Evolutionary conservation across 2,113 vertebrate species (phyloP).

Genomic region (Pogona vitticeps): DNA sequence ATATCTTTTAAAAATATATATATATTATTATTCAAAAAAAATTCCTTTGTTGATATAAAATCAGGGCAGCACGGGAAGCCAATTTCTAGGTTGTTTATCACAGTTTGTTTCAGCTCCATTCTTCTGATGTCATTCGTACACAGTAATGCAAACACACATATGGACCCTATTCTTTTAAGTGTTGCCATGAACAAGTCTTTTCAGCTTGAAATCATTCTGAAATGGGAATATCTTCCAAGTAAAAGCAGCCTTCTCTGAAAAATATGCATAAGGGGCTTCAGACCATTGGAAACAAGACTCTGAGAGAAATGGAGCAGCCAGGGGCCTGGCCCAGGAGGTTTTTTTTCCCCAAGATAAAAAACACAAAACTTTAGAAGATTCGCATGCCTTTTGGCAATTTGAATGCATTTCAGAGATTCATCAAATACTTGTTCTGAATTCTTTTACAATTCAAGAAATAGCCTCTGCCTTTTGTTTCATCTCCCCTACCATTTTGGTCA

Average conservation of each 20-base stretch:
- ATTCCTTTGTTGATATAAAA: no score
- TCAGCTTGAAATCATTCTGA: not conserved
- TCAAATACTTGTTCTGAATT: not conserved
- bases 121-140: not conserved
- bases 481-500: not conserved
- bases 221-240: not conserved
- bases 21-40: not conserved
- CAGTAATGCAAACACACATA: not conserved
- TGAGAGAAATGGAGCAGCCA: not conserved
- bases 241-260: conserved; percentile 3
- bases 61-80: not conserved
- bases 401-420: conserved; percentile 16
- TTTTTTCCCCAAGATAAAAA: conserved; percentile 1
- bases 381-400: not conserved
- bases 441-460: not conserved
- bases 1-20: not conserved
- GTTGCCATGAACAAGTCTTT: not conserved
- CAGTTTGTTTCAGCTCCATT: not conserved
- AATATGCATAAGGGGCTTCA: not conserved
- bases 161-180: not conserved
- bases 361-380: not conserved
- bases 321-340: not conserved
- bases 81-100: not conserved
- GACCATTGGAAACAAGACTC: not conserved
- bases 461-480: not conserved